Conservation (phyloP, 2,888 invertebrate genomes). For the Timema podura region DNA sequence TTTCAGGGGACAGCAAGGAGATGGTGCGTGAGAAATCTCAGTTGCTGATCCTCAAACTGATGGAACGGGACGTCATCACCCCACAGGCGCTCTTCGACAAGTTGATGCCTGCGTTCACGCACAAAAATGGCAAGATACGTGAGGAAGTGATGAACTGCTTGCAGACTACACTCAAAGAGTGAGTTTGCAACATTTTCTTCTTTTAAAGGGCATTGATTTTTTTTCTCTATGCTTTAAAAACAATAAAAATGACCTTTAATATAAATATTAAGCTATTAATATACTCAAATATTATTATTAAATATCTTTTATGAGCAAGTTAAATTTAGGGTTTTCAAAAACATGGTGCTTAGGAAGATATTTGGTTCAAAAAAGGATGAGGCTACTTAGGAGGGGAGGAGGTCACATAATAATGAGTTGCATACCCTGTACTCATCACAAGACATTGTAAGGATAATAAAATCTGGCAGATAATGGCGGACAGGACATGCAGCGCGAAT, state of each 20-base stretch:
- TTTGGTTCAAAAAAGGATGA: too few species aligned
- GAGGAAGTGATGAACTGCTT: slow-evolving; percentile 84
- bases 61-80: slow-evolving; percentile 65
- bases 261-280: too few species aligned
- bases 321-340: not conserved
- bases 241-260: not conserved
- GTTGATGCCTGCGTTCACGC: slow-evolving; percentile 65
- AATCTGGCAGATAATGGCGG: too few species aligned
- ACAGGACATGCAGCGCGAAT: too few species aligned
- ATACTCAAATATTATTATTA: too few species aligned
- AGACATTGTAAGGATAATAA: too few species aligned
- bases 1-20: slow-evolving; percentile 58
- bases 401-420: too few species aligned
- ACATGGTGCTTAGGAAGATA: too few species aligned
- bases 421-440: too few species aligned
- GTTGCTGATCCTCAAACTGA: slow-evolving; percentile 63
- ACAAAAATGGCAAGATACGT: slow-evolving; percentile 89
- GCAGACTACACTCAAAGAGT: slow-evolving; percentile 78
- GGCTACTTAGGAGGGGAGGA: too few species aligned
- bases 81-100: slow-evolving; percentile 71
- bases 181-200: slow-evolving; percentile 43
- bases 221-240: too few species aligned
- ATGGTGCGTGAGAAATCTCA: slow-evolving; percentile 70
- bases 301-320: not conserved
- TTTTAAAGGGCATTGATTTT: not conserved